phyloP scores from a whole-genome alignment of 2,888 invertebrate genomes.

The Synanthedon myopaeformis region DNA sequence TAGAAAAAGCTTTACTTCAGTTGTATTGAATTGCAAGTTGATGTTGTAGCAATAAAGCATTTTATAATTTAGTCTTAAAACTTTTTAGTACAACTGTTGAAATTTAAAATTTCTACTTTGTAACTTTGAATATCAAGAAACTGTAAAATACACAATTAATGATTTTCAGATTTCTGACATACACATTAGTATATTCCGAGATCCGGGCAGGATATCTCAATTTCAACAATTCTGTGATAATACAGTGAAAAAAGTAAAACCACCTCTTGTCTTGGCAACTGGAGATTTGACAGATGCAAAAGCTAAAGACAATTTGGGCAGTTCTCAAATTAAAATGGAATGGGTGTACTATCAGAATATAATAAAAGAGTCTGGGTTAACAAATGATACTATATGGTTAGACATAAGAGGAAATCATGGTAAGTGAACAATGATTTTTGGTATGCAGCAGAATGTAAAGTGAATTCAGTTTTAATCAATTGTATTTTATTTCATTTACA shows the following conservation, averaged over 20 bases:
- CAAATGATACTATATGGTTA: slow-evolving; percentile 81
- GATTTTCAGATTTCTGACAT: slow-evolving; percentile 84
- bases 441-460: neutral
- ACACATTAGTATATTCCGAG: slow-evolving; percentile 88
- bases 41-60: too few relatives aligned
- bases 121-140: too few relatives aligned
- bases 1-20: too few relatives aligned
- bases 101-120: neutral
- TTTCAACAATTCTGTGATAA: slow-evolving; percentile 83
- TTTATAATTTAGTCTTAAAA: too few relatives aligned
- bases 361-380: slow-evolving; percentile 75
- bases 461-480: neutral
- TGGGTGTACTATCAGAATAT: slow-evolving; percentile 84
- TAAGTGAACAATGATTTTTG: slow-evolving; percentile 32
- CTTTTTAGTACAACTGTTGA: too few relatives aligned
- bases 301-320: slow-evolving; percentile 81
- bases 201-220: slow-evolving; percentile 78
- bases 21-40: too few relatives aligned
- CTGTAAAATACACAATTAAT: neutral
- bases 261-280: slow-evolving; percentile 82
- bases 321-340: slow-evolving; percentile 83
- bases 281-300: slow-evolving; percentile 93
- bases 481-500: slow-evolving; percentile 48
- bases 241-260: slow-evolving; percentile 79
- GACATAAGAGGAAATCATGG: slow-evolving; percentile 95